phyloP scores from a whole-genome alignment of 2,113 vertebrate genomes.

The Hiodon tergisus region DNA sequence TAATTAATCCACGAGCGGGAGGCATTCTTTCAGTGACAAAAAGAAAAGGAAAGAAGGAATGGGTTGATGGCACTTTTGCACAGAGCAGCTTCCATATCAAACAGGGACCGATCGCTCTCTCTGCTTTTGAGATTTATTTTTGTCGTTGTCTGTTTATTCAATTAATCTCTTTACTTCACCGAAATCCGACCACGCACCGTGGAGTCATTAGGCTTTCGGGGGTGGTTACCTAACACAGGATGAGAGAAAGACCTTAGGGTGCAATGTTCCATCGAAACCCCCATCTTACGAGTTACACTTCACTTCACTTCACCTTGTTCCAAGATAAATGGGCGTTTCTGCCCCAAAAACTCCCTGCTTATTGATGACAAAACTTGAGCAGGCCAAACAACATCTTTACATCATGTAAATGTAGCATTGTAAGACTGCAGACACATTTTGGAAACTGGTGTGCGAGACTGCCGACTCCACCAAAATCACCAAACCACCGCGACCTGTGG shows the following conservation, averaged over 20 bases:
- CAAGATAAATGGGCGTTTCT: too few relatives aligned
- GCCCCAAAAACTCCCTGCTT: too few relatives aligned
- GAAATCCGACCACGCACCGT: neutral
- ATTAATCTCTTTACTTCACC: constrained; percentile 15
- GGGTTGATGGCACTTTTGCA: constrained; percentile 75
- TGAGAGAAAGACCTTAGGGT: neutral
- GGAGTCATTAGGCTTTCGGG: constrained; percentile 7
- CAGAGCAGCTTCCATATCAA: constrained; percentile 93
- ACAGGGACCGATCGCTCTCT: constrained; percentile 57
- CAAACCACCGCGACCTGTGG: too few relatives aligned
- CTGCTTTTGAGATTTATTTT: constrained; percentile 32
- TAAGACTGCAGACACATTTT: too few relatives aligned
- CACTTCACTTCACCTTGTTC: too few relatives aligned
- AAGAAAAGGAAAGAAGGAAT: constrained; percentile 39
- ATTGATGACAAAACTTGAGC: neutral
- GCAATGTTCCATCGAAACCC: too few relatives aligned
- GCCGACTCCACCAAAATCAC: too few relatives aligned
- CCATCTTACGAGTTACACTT: too few relatives aligned
- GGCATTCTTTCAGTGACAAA: constrained; percentile 98
- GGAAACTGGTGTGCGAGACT: too few relatives aligned
- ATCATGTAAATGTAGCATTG: too few relatives aligned
- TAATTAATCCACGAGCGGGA: constrained; percentile 97
- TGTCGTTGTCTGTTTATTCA: constrained; percentile 20
- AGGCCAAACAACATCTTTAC: neutral
- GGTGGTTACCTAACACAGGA: neutral